A percentile compares a stretch with the other conserved stretches of the same genome.
Conservation (phyloP, 2,888 invertebrate genomes). For the Drosophila limbata region DNA sequence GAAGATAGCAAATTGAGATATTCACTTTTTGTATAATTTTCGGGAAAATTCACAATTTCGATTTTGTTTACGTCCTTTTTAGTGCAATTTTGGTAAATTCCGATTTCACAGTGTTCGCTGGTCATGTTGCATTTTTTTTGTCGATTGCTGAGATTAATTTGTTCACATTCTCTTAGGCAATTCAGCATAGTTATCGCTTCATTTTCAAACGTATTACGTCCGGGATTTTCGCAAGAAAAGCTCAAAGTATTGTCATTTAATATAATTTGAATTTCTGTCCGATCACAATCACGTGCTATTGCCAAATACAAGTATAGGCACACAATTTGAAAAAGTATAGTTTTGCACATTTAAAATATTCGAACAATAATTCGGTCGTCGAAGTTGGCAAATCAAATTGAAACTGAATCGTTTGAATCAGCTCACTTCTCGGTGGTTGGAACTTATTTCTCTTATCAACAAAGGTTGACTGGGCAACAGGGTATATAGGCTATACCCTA, state of each 20-base stretch:
- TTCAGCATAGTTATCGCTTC: not conserved
- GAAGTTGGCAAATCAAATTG: too few relatives aligned
- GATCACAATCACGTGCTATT: not conserved
- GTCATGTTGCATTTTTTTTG: not conserved
- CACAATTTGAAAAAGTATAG: not conserved
- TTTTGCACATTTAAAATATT: not conserved
- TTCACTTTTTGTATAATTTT: not conserved
- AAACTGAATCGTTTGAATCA: too few relatives aligned
- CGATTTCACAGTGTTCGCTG: not conserved
- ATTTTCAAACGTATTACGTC: not conserved
- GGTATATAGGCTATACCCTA: too few relatives aligned
- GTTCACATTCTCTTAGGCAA: not conserved
- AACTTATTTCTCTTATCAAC: too few relatives aligned
- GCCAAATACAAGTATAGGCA: not conserved
- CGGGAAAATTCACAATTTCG: not conserved
- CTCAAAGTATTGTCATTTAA: too few relatives aligned
- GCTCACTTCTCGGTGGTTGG: too few relatives aligned
- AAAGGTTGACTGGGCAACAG: too few relatives aligned
- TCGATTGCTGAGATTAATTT: too few relatives aligned
- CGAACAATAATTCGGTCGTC: not conserved
- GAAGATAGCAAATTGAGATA: not conserved
- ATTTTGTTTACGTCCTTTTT: not conserved
- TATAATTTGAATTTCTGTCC: too few relatives aligned
- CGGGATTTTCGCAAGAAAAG: too few relatives aligned
- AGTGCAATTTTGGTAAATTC: not conserved